phyloP scores from a whole-genome alignment of 1,140 invertebrate species.

The Plodia interpunctella region DNA sequence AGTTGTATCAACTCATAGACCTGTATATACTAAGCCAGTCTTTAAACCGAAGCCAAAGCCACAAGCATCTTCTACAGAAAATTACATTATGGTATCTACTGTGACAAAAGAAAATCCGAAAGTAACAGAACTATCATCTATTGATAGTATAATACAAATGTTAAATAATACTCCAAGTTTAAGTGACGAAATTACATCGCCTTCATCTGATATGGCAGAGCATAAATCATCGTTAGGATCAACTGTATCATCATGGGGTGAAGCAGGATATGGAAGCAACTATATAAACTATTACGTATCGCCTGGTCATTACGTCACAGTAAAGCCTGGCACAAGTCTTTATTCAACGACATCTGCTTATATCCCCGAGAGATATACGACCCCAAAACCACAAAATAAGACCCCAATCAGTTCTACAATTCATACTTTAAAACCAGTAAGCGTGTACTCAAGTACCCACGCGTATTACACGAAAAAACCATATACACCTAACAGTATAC shows the following conservation, averaged over 20 bases:
- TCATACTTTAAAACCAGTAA: conserved; percentile 46
- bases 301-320: conserved; percentile 61
- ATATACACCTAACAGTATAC: conserved; percentile 52
- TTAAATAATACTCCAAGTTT: conserved; percentile 75
- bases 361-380: conserved; percentile 24
- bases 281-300: conserved; percentile 55
- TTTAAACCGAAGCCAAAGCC: conserved; percentile 69
- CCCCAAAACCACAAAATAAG: conserved; percentile 5
- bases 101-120: conserved; percentile 55
- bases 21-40: conserved; percentile 53
- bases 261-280: conserved; percentile 62
- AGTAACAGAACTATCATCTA: conserved; percentile 76
- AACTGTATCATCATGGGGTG: conserved; percentile 34
- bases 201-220: conserved; percentile 45
- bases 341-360: conserved; percentile 6
- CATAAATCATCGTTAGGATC: conserved; percentile 59
- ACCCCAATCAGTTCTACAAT: background rate
- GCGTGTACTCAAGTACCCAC: conserved; percentile 1
- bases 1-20: conserved; percentile 58
- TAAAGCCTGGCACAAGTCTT: conserved; percentile 39
- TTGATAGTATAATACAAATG: conserved; percentile 81
- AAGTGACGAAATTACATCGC: conserved; percentile 49
- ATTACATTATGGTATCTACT: conserved; percentile 53
- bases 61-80: conserved; percentile 50
- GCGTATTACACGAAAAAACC: conserved; percentile 26